Conservation (phyloP, 2,888 invertebrate species). For the Nymphalis c-album region DNA sequence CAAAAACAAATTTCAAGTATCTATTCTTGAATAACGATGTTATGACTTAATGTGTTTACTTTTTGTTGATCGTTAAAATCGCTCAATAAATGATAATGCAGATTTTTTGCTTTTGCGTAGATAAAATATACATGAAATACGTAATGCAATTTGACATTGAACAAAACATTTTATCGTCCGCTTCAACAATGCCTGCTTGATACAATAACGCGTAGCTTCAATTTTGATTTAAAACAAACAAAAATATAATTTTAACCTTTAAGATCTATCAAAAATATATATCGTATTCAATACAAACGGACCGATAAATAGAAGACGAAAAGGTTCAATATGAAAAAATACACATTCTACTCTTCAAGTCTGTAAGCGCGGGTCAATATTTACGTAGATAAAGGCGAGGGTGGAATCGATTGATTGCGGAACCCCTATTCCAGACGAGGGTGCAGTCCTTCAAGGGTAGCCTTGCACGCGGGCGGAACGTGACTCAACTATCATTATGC, state of each 20-base stretch:
- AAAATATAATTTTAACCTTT: too few species aligned
- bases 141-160: too few species aligned
- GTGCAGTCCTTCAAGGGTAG: slow-evolving; percentile 58
- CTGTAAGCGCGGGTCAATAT: slow-evolving; percentile 56
- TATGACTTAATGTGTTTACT: slow-evolving; percentile 13
- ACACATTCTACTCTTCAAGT: slow-evolving; percentile 31
- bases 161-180: too few species aligned
- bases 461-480: slow-evolving; percentile 35
- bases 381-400: slow-evolving; percentile 54
- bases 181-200: too few species aligned
- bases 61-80: slow-evolving; percentile 16
- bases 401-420: slow-evolving; percentile 64
- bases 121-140: too few species aligned
- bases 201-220: too few species aligned
- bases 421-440: slow-evolving; percentile 47
- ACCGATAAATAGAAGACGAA: slow-evolving; percentile 8
- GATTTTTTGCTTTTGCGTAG: neutral
- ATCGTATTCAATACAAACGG: too few species aligned
- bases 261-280: too few species aligned
- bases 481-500: slow-evolving; percentile 31
- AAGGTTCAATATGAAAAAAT: slow-evolving; percentile 7
- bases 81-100: slow-evolving; percentile 16
- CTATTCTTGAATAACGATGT: neutral
- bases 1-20: slow-evolving; percentile 6
- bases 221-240: too few species aligned